Evolutionary conservation across 2,888 invertebrate species (phyloP).

Genomic region (Rambutsinella grinnellia): DNA sequence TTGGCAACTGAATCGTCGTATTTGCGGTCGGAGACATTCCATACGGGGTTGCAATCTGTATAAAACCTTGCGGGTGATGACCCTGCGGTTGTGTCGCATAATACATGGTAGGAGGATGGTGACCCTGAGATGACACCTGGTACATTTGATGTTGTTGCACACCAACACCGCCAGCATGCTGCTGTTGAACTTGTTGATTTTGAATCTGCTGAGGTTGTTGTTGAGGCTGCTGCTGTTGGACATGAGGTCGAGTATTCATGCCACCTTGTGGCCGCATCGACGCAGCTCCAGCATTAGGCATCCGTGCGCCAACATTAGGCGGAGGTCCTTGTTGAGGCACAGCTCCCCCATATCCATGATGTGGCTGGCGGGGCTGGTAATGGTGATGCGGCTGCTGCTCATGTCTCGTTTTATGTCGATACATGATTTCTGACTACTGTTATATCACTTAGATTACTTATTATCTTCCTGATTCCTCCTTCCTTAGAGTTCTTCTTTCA

Average conservation of each 20-base stretch:
- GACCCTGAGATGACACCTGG: constrained; percentile 37
- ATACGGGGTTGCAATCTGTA: constrained; percentile 20
- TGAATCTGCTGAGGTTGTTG: constrained; percentile 40
- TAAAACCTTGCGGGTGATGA: constrained; percentile 16
- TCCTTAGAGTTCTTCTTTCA: constrained; percentile 5
- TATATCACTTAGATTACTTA: constrained; percentile 3
- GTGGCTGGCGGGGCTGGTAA: constrained; percentile 30
- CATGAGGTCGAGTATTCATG: constrained; percentile 43
- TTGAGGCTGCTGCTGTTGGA: constrained; percentile 46
- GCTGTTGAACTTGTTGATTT: constrained; percentile 38
- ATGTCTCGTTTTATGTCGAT: constrained; percentile 25
- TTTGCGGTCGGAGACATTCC: constrained; percentile 12
- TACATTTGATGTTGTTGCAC: constrained; percentile 52
- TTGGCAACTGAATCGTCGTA: constrained; percentile 39
- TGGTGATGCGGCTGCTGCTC: constrained; percentile 37
- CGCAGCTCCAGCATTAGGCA: constrained; percentile 46
- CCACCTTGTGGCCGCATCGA: constrained; percentile 55
- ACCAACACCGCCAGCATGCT: constrained; percentile 31
- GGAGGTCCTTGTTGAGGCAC: constrained; percentile 53
- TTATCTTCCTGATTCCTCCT: not conserved
- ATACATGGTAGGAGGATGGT: constrained; percentile 31
- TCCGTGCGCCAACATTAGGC: constrained; percentile 48
- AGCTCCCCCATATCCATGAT: constrained; percentile 36
- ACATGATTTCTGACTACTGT: constrained; percentile 36
- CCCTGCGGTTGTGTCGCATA: constrained; percentile 1